These are phyloP conservation scores for Rhynchotus rufescens DNA, from an alignment of 2,797 vertebrate species.

Conservation along the genomic window DNA sequence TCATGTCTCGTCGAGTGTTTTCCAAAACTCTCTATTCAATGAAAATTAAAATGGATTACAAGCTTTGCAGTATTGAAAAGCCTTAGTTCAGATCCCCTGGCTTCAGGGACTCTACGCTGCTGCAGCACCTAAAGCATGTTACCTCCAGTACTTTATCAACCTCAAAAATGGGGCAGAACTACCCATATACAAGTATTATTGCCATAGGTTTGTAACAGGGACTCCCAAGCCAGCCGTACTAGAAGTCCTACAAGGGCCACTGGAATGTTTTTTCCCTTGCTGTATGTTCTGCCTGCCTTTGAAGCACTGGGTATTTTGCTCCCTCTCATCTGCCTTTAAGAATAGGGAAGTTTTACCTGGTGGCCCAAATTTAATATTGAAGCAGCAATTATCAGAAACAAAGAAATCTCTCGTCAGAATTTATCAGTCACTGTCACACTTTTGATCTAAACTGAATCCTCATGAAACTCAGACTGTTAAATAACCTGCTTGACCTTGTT, in stretches of 20 bases:
- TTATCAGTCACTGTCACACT: background rate
- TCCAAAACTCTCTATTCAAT: background rate
- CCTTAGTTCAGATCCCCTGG: background rate
- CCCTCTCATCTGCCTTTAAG: background rate
- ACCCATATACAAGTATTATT: background rate
- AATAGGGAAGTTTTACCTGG: background rate
- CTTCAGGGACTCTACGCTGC: background rate
- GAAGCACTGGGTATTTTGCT: background rate
- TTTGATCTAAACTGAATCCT: background rate
- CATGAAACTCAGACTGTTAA: background rate
- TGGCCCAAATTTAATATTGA: background rate
- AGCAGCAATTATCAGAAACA: background rate
- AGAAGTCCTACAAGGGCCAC: background rate
- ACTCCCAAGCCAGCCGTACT: background rate
- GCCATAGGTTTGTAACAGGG: background rate
- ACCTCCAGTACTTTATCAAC: background rate
- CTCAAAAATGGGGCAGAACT: background rate
- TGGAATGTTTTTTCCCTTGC: background rate
- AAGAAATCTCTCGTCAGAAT: background rate
- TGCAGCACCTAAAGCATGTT: background rate
- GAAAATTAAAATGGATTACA: conserved; percentile 18
- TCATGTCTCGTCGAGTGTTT: conserved; percentile 17
- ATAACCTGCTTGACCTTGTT: background rate
- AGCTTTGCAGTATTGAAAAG: background rate
- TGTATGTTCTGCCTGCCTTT: background rate